Evolutionary conservation across 2,113 vertebrate species (phyloP), one percentile per base, ranked within the genome.

Genomic region (Amphiprion ocellaris): DNA sequence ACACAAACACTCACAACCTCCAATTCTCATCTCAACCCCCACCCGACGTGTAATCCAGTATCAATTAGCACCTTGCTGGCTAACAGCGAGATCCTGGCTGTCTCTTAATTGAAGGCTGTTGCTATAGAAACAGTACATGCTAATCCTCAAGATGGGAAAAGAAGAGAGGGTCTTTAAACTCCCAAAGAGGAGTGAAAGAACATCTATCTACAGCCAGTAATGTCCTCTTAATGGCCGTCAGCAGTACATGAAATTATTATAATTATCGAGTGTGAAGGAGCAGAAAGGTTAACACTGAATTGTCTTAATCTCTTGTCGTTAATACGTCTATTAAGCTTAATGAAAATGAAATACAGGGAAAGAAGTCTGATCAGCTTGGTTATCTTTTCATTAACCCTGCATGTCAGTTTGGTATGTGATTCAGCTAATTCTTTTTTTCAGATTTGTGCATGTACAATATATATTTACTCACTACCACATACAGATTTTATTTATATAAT

Each of bases 41-140:
- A 67, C 56, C 19, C 49, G 2, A 81, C 3, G 4, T 76, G 79
- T 79, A 84, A 81, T 77, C 52, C 84, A 78, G 75, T 71, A 86
- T 89, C 89, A 92, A 90, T 94, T 92, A 94, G 77, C 86, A 87
- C 90, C 85, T 91, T 68, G 81, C 82, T 88, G 87, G 60, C 80
- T 55, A 89, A 87, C 81, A 82, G 74, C 10, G 0, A 64, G 53
- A 67, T 41, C 44, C 54, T 62, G 53, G 11, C 69, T 70, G 60
- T 63, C 28, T 75, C 55, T 83, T 88, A 89, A 86, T 89, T 91
- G 81, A 76, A 83, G 77, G 61, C 53, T 53, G 90, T 93, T 91
- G 80, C 92, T 77, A 87, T 90, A 70, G 92, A 87, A 92, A 92
- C 89, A 50, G 63, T 67, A 73, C 68, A 88, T 87, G 69, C 64